Percentiles rank a stretch among this genome's conserved stretches.
These are phyloP conservation scores for Bactericera cockerelli DNA, from an alignment of 1,140 invertebrate species.

Conservation along the genomic window DNA sequence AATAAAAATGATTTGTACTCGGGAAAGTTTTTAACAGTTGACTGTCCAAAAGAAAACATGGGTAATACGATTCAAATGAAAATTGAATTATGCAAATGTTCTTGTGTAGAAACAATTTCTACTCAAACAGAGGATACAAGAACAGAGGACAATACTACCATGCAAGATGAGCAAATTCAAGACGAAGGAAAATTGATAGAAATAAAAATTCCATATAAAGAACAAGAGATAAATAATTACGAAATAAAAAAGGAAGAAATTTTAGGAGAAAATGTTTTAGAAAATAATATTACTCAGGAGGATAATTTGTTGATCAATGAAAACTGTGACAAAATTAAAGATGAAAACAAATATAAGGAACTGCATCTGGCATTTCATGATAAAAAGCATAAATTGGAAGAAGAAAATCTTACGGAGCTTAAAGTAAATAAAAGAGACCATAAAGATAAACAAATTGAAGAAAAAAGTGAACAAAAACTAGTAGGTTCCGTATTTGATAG, in stretches of 20 bases:
- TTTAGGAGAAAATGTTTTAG: background rate
- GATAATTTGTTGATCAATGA: too few species aligned
- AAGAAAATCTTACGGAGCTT: too few species aligned
- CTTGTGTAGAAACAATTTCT: background rate
- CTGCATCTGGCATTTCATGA: too few species aligned
- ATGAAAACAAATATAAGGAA: too few species aligned
- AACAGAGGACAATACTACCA: background rate
- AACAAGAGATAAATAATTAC: background rate
- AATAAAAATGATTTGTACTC: background rate
- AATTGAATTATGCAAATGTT: background rate
- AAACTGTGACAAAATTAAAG: too few species aligned
- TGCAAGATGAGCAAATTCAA: background rate
- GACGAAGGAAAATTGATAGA: background rate
- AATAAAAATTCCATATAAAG: background rate
- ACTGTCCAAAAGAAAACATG: background rate
- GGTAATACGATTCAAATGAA: conserved; percentile 1
- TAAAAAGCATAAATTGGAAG: too few species aligned
- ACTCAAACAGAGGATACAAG: background rate
- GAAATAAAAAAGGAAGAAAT: background rate
- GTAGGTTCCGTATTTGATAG: too few species aligned
- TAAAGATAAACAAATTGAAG: too few species aligned
- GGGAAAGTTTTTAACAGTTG: background rate
- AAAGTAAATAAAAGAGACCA: too few species aligned
- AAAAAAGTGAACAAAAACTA: too few species aligned
- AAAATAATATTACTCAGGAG: background rate